A percentile compares a stretch with the other conserved stretches of the same genome.
Evolutionary conservation across 1,140 invertebrate species (phyloP).

Genomic region (Trichonephila clavata): DNA sequence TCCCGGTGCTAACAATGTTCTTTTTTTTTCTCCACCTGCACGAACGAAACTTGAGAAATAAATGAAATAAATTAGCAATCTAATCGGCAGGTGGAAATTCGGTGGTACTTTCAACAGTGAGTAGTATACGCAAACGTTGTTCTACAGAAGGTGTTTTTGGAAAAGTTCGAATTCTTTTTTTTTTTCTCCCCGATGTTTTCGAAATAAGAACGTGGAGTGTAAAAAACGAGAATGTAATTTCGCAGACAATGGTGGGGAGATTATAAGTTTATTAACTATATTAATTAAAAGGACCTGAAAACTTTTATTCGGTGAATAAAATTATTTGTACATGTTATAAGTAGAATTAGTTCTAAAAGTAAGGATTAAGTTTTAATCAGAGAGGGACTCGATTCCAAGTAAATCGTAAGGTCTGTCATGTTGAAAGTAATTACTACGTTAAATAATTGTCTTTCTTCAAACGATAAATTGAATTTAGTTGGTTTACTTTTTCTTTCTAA

Average conservation of each 20-base stretch:
- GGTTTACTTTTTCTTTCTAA: too few species aligned
- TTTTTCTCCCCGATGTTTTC: neutral
- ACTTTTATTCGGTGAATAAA: neutral
- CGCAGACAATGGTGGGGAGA: neutral
- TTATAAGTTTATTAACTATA: neutral
- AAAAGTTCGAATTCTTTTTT: neutral
- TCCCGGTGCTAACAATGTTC: neutral
- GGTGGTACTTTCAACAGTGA: neutral
- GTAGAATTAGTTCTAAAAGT: neutral
- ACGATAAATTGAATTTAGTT: too few species aligned
- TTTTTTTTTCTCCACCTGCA: neutral
- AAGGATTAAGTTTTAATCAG: too few species aligned
- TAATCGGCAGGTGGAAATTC: neutral
- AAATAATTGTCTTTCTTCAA: too few species aligned
- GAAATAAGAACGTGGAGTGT: neutral
- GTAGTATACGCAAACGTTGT: neutral
- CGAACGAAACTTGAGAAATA: neutral
- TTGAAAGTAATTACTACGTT: too few species aligned
- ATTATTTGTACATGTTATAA: neutral
- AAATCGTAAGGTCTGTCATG: too few species aligned
- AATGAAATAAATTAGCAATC: slow-evolving; percentile 25
- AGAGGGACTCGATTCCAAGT: too few species aligned
- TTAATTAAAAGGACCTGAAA: neutral
- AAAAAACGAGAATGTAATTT: neutral
- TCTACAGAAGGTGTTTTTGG: too few species aligned